Conservation (phyloP, 2,797 vertebrate species). For the Poecilia picta region DNA sequence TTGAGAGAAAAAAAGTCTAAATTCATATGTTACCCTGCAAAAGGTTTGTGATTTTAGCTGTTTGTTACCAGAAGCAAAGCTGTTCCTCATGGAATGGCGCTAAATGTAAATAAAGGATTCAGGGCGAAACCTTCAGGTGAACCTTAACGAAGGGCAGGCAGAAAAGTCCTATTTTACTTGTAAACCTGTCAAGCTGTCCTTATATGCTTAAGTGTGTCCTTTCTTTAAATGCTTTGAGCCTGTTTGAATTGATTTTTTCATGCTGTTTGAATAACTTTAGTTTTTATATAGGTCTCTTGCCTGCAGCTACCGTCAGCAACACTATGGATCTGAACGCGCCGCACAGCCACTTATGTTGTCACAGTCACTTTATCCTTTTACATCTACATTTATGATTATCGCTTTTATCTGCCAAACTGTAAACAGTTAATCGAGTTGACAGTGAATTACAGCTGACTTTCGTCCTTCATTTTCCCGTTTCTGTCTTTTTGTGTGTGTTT, state of each 20-base stretch:
- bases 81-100: neutral
- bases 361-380: neutral
- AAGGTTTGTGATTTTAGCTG: slow-evolving; percentile 8
- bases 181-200: slow-evolving; percentile 1
- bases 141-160: slow-evolving; percentile 4
- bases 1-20: neutral
- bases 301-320: slow-evolving; percentile 44
- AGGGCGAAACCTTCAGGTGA: slow-evolving; percentile 10
- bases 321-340: slow-evolving; percentile 24
- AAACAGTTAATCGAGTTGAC: neutral
- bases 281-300: slow-evolving; percentile 39
- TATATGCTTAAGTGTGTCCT: slow-evolving; percentile 8
- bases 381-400: neutral
- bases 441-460: neutral
- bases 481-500: no score
- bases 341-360: slow-evolving; percentile 5
- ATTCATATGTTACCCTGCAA: slow-evolving; percentile 6
- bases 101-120: slow-evolving; percentile 9
- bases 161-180: slow-evolving; percentile 3
- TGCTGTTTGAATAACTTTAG: slow-evolving; percentile 45
- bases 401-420: neutral
- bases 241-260: slow-evolving; percentile 31
- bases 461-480: neutral
- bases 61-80: slow-evolving; percentile 6
- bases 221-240: slow-evolving; percentile 17